These are phyloP conservation scores for Drosophila diplacantha DNA, from an alignment of 2,888 invertebrate genomes.

Conservation along the genomic window DNA sequence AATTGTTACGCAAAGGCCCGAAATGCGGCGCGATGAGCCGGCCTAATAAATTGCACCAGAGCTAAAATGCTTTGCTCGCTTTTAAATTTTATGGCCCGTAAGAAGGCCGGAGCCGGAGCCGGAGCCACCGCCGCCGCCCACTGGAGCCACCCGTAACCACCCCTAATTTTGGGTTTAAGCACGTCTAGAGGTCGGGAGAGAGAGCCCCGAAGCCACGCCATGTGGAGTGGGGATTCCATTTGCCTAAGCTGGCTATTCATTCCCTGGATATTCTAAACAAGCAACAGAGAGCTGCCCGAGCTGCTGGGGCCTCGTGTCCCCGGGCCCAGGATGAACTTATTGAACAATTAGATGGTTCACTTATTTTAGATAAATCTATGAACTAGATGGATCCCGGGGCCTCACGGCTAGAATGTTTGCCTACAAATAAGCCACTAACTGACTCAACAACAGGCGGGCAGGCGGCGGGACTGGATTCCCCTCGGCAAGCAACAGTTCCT, in stretches of 20 bases:
- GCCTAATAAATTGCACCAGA: constrained; percentile 71
- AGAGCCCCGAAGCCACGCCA: constrained; percentile 26
- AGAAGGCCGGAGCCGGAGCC: constrained; percentile 52
- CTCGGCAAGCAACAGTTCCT: constrained; percentile 37
- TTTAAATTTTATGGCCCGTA: constrained; percentile 73
- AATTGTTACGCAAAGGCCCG: constrained; percentile 66
- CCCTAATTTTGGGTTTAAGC: constrained; percentile 64
- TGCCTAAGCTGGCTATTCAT: constrained; percentile 70
- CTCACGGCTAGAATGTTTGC: constrained; percentile 27
- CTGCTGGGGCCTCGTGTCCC: constrained; percentile 29
- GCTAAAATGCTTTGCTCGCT: constrained; percentile 72
- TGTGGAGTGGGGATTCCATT: constrained; percentile 47
- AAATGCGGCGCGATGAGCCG: constrained; percentile 56
- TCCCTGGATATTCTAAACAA: constrained; percentile 69
- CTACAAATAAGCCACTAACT: constrained; percentile 41
- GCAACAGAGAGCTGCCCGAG: constrained; percentile 55
- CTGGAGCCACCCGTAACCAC: constrained; percentile 43
- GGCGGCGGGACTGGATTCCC: constrained; percentile 1
- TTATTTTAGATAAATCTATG: constrained; percentile 50
- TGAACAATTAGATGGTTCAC: constrained; percentile 69
- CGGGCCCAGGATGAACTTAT: constrained; percentile 49
- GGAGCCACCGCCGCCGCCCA: not conserved
- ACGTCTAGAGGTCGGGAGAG: constrained; percentile 39
- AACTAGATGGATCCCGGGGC: constrained; percentile 39
- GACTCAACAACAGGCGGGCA: constrained; percentile 28